A percentile compares a stretch with the other conserved stretches of the same genome.
These are phyloP conservation scores for Diarsia dahlii DNA, from an alignment of 2,888 invertebrate species.

Conservation along the genomic window DNA sequence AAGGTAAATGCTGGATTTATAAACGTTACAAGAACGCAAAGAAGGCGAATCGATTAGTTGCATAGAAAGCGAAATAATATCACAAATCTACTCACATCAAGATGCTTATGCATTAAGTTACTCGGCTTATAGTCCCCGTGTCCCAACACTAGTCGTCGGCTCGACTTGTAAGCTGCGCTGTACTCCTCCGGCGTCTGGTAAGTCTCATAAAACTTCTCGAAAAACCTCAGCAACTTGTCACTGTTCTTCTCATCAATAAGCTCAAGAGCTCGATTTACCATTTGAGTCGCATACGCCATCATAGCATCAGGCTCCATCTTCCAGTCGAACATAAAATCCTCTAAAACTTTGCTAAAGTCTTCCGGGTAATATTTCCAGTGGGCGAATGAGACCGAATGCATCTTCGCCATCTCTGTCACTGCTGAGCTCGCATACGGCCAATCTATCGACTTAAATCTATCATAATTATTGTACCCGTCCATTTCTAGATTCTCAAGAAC, in stretches of 20 bases:
- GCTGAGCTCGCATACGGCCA: slow-evolving; percentile 78
- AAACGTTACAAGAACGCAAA: background rate
- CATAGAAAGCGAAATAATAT: background rate
- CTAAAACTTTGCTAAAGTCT: slow-evolving; percentile 68
- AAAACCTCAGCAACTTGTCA: slow-evolving; percentile 64
- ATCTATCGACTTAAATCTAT: slow-evolving; percentile 76
- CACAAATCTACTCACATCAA: slow-evolving; percentile 52
- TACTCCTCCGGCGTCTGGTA: slow-evolving; percentile 40
- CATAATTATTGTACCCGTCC: slow-evolving; percentile 73
- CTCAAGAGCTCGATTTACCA: slow-evolving; percentile 52
- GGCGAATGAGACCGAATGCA: slow-evolving; percentile 83
- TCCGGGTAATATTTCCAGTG: slow-evolving; percentile 72
- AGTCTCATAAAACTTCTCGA: slow-evolving; percentile 18
- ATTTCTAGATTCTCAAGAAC: slow-evolving; percentile 78
- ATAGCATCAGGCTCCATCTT: slow-evolving; percentile 17
- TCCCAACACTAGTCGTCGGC: slow-evolving; percentile 68
- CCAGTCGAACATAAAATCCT: slow-evolving; percentile 57
- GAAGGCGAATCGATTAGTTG: background rate
- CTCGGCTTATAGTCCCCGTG: slow-evolving; percentile 80
- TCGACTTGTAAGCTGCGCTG: slow-evolving; percentile 48
- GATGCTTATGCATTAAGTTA: slow-evolving; percentile 69
- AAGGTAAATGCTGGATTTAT: too few species aligned
- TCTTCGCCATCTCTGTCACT: slow-evolving; percentile 77
- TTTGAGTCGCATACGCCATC: slow-evolving; percentile 24
- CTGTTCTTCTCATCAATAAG: slow-evolving; percentile 68